Percentiles rank a stretch among this genome's conserved stretches.
phyloP scores from a whole-genome alignment of 2,888 invertebrate genomes.

The Volucella bombylans region DNA sequence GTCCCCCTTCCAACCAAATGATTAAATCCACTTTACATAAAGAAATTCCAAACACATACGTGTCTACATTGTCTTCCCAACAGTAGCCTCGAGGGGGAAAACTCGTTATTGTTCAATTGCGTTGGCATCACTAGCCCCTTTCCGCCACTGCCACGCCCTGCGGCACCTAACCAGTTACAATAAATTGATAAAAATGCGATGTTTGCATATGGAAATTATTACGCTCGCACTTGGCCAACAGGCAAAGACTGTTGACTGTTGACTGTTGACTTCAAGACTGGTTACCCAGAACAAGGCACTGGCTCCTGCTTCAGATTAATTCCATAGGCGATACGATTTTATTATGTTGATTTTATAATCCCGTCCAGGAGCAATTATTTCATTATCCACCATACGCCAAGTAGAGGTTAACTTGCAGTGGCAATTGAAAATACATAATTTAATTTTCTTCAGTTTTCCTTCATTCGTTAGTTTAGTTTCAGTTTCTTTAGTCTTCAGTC shows the following conservation, averaged over 20 bases:
- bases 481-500: not conserved
- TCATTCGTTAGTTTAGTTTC: no score
- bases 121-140: slow-evolving; percentile 20
- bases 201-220: slow-evolving; percentile 71
- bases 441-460: slow-evolving; percentile 27
- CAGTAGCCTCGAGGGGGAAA: slow-evolving; percentile 23
- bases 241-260: slow-evolving; percentile 30
- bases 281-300: slow-evolving; percentile 8
- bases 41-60: slow-evolving; percentile 52
- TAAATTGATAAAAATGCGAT: slow-evolving; percentile 73
- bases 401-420: slow-evolving; percentile 13
- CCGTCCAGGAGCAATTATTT: slow-evolving; percentile 63
- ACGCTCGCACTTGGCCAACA: slow-evolving; percentile 54
- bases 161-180: slow-evolving; percentile 66
- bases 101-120: slow-evolving; percentile 55
- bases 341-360: slow-evolving; percentile 72
- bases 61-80: slow-evolving; percentile 14
- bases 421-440: slow-evolving; percentile 59
- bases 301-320: slow-evolving; percentile 57
- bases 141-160: slow-evolving; percentile 16
- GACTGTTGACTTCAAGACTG: slow-evolving; percentile 14
- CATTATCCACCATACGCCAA: slow-evolving; percentile 6
- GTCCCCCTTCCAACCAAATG: slow-evolving; percentile 6
- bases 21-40: slow-evolving; percentile 5
- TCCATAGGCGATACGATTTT: slow-evolving; percentile 63